Conservation (phyloP, 2,888 invertebrate genomes). For the Caprella mutica region DNA sequence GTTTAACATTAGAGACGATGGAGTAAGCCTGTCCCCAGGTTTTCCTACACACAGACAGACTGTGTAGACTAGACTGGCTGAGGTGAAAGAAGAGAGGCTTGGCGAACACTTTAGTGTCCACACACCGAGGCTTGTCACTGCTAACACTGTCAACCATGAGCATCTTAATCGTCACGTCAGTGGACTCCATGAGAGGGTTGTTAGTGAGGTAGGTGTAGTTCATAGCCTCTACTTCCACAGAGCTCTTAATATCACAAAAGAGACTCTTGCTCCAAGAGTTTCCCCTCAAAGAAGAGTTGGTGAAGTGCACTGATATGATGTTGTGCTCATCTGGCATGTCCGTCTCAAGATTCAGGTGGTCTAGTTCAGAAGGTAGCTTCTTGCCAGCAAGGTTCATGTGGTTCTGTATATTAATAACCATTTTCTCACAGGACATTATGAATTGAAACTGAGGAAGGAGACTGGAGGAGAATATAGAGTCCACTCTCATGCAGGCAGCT, state of each 20-base stretch:
- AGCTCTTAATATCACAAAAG: constrained; percentile 40
- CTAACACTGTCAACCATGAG: constrained; percentile 22
- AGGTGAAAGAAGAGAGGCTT: constrained; percentile 44
- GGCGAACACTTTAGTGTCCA: constrained; percentile 20
- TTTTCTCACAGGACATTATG: constrained; percentile 48
- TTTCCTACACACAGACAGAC: constrained; percentile 48
- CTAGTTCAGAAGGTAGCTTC: constrained; percentile 43
- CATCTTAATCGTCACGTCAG: constrained; percentile 37
- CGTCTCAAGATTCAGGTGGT: constrained; percentile 46
- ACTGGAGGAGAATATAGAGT: constrained; percentile 57
- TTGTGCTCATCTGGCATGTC: constrained; percentile 49
- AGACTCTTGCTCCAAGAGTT: constrained; percentile 34
- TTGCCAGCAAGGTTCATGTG: constrained; percentile 43
- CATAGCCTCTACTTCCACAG: constrained; percentile 39
- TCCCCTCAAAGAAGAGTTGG: constrained; percentile 41
- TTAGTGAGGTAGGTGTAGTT: constrained; percentile 53
- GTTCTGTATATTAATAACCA: constrained; percentile 53
- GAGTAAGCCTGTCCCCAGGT: constrained; percentile 48
- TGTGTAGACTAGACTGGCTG: constrained; percentile 54
- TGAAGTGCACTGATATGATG: constrained; percentile 48
- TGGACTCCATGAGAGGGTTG: constrained; percentile 47
- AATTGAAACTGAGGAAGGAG: constrained; percentile 55
- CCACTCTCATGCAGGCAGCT: constrained; percentile 63
- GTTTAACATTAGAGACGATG: constrained; percentile 4
- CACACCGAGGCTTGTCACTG: constrained; percentile 26